Evolutionary conservation across 2,888 invertebrate species (phyloP).

Genomic region (Hemithea aestivaria): DNA sequence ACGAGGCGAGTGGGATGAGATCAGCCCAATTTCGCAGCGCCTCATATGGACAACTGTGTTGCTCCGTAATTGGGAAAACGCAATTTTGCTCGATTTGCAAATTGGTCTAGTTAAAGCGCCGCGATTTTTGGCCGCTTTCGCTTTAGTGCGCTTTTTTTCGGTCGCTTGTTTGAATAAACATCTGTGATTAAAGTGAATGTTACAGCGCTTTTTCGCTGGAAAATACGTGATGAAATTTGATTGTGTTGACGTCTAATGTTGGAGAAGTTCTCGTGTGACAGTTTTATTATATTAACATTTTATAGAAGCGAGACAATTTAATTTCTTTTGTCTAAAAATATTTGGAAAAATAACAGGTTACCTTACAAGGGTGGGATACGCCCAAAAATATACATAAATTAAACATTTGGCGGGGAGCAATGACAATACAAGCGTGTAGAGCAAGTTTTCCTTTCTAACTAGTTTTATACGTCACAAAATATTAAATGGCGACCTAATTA

Average conservation of each 20-base stretch:
- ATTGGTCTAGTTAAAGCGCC: conserved; percentile 24
- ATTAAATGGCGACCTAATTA: no score
- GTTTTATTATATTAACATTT: no score
- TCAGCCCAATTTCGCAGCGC: conserved; percentile 20
- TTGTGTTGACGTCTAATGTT: background rate
- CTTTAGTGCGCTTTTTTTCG: conserved; percentile 14
- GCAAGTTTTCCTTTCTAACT: no score
- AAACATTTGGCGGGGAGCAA: no score
- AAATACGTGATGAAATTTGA: background rate
- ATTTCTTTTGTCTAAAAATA: no score
- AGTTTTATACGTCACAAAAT: no score
- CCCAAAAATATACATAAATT: no score
- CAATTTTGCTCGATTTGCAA: conserved; percentile 28
- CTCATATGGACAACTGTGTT: conserved; percentile 20
- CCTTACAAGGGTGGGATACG: no score
- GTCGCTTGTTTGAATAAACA: conserved; percentile 13
- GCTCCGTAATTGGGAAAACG: conserved; percentile 25
- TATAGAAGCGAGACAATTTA: no score
- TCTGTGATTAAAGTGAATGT: conserved; percentile 8
- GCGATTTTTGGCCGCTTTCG: conserved; percentile 18
- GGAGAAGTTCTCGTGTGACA: no score
- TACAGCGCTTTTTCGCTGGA: conserved; percentile 3
- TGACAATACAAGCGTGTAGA: no score
- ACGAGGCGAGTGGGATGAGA: conserved; percentile 13
- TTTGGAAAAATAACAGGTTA: no score